Base-by-base conservation (phyloP, 2,113 vertebrate genomes). In the Pagrus major region DNA sequence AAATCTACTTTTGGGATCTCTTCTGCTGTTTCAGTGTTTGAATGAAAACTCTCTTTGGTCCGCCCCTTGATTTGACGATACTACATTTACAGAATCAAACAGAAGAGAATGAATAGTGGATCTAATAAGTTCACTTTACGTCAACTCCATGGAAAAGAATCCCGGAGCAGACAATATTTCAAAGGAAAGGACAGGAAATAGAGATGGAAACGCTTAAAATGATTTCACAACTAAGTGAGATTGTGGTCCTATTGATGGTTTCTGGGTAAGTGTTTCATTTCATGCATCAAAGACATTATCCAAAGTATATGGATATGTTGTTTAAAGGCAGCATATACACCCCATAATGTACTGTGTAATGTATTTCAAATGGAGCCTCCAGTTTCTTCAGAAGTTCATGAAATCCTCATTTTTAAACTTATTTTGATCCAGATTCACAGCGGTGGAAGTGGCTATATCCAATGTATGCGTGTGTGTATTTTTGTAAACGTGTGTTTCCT, bases 261-360 rank as follows among this genome's bases (percentile, higher is more conserved):
- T 21, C 51, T n/a, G n/a, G 15, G 52, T 55, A 69, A 73, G 64
- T 41, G 23, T 74, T 85, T 82, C 78, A 79, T 80, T 86, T 80
- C 23, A 77, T 79, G 55, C 59, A 75, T 74, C 20, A 73, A 64
- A 84, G 46, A 71, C 25, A 44, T 16, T 6, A 65, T 41, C 33
- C 20, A 35, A 78, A 60, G 41, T 71, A 47, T 67, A 66, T 64
- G 54, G 35, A 61, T 42, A 63, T 58, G 46, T 49, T 60, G 29
- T 72, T 67, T 46, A 51, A 66, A 73, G 27, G 39, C 21, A 42
- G 29, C 33, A 75, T 29, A 66, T 23, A 35, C 25, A 54, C 21
- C n/a, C 25, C n/a, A 72, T 31, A 42, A 74, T 77, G 29, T 71
- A 5, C 54, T 60, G 44, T 52, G 10, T 76, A 76, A 82, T 79